Evolutionary conservation across 2,113 vertebrate genomes (phyloP), one percentile per base, ranked within the genome.

Genomic region (Odontesthes bonariensis): DNA sequence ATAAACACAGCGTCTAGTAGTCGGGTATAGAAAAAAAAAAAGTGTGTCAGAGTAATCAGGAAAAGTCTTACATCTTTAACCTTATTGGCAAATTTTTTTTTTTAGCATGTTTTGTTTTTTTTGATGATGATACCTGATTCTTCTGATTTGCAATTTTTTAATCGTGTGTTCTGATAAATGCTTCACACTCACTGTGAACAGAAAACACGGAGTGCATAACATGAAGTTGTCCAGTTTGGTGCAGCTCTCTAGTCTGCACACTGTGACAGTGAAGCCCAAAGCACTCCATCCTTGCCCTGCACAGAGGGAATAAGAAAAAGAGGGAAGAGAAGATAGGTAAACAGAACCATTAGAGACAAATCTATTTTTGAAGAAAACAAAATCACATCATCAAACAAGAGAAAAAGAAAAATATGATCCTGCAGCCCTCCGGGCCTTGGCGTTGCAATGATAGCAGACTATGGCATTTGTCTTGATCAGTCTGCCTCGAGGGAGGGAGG

Each of bases 381-480:
- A 95, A 95, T 94, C 93, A 95, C 92, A 94, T 93, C 94, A 94
- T 95, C 93, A 95, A 94, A 94, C 93, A 95, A 90, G 81, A 88
- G 91, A 91, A 91, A 91, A 91, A 91, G 91, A 94, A 93, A 94
- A 95, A 95, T 94, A 92, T 94, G 92, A 94, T 86, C 85, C 86
- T 81, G 73, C 87, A 80, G 89, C 89, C 90, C 90, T 90, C 77
- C 57, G 89, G 93, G 91, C 81, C 88, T 64, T 16, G 52, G 83
- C 40, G 63, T 83, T 82, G 91, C 86, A 86, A 92, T 91, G 93
- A 93, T 92, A 92, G 91, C 88, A 82, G 87, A 93, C 91, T 91
- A 87, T 89, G 91, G 91, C 91, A 95, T 95, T 93, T 93, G 91
- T 95, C 94, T 95, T 95, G 94, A 95, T 95, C 93, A 94, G 90